Conservation (phyloP, 2,113 vertebrate species). For the Cottus gobio region DNA sequence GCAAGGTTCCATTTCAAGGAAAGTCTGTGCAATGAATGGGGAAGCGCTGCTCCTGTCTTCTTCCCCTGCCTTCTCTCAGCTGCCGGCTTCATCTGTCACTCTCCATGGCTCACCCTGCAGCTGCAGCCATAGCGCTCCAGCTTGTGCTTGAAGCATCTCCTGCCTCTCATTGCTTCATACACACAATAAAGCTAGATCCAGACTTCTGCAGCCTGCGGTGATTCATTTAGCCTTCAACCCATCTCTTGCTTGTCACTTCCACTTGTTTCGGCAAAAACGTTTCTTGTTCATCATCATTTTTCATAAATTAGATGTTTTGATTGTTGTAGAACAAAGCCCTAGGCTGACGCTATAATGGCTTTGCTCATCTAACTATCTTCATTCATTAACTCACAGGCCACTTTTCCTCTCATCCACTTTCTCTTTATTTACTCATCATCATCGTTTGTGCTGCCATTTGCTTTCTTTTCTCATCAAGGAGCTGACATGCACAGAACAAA, state of each 20-base stretch:
- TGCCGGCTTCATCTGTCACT: constrained; percentile 45
- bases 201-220: constrained; percentile 12
- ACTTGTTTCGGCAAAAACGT: constrained; percentile 32
- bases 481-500: constrained; percentile 84
- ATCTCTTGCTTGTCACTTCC: constrained; percentile 25
- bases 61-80: constrained; percentile 41
- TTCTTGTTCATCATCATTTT: constrained; percentile 23
- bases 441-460: constrained; percentile 24
- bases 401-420: constrained; percentile 8
- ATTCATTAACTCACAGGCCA: constrained; percentile 1
- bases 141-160: constrained; percentile 33
- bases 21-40: constrained; percentile 66
- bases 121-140: constrained; percentile 13
- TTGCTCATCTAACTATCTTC: constrained; percentile 41
- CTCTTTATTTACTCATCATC: constrained; percentile 8
- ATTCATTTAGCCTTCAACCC: constrained; percentile 28
- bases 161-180: constrained; percentile 38
- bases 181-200: constrained; percentile 7
- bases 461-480: constrained; percentile 66
- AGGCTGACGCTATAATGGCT: constrained; percentile 47
- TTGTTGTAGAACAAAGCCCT: constrained; percentile 12
- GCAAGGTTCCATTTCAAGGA: constrained; percentile 62
- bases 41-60: constrained; percentile 34
- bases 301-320: constrained; percentile 21
- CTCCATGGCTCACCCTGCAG: constrained; percentile 29